phyloP scores from a whole-genome alignment of 2,888 invertebrate genomes.

The Pecten maximus region DNA sequence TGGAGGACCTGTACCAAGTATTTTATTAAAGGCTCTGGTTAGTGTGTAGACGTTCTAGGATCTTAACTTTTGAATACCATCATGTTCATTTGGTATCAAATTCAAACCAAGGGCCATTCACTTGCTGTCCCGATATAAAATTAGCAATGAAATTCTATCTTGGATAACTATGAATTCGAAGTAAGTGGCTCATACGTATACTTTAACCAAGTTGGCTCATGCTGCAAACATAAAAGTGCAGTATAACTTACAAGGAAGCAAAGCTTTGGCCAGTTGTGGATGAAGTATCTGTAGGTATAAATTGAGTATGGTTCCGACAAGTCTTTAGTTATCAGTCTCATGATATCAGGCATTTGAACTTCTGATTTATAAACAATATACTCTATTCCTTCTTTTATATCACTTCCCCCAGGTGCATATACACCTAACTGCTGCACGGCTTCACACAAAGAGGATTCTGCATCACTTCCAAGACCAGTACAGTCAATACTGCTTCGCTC shows the following conservation, averaged over 20 bases:
- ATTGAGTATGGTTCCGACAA: slow-evolving; percentile 99
- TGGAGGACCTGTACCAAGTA: too few species aligned
- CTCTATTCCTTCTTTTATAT: slow-evolving; percentile 72
- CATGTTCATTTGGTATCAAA: too few species aligned
- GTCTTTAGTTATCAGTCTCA: slow-evolving; percentile 99
- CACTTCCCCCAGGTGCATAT: slow-evolving; percentile 48
- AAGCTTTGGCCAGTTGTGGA: slow-evolving; percentile 99
- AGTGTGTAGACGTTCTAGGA: too few species aligned
- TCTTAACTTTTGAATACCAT: too few species aligned
- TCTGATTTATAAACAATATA: slow-evolving; percentile 92
- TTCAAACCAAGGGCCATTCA: too few species aligned
- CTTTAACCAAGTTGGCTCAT: too few species aligned
- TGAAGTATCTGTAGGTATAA: slow-evolving; percentile 99
- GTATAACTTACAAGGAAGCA: slow-evolving; percentile 93
- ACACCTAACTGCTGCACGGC: slow-evolving; percentile 46
- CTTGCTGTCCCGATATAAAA: too few species aligned
- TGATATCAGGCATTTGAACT: slow-evolving; percentile 98
- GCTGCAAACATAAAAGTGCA: too few species aligned
- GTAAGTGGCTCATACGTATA: too few species aligned
- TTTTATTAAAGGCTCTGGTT: too few species aligned
- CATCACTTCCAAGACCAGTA: slow-evolving; percentile 37
- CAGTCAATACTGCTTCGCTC: neutral
- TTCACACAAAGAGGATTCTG: slow-evolving; percentile 50
- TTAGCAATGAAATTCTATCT: too few species aligned
- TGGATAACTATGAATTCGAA: too few species aligned